Conservation (phyloP, 2,797 vertebrate genomes). For the Lutjanus argentimaculatus region DNA sequence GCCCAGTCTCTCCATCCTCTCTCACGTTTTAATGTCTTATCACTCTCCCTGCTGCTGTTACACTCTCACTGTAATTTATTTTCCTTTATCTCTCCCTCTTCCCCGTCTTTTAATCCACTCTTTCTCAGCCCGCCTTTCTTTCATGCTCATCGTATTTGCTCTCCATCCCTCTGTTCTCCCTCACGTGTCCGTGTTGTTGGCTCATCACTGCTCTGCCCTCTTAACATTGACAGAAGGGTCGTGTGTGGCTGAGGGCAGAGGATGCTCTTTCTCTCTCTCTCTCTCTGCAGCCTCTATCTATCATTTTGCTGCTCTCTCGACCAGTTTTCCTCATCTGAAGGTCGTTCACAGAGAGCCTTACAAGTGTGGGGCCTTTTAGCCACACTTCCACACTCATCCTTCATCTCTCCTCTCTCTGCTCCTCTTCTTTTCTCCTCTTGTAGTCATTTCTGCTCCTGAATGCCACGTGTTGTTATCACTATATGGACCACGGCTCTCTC, state of each 20-base stretch:
- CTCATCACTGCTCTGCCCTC: constrained; percentile 59
- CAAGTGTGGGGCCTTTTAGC: constrained; percentile 35
- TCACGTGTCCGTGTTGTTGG: constrained; percentile 70
- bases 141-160: constrained; percentile 26
- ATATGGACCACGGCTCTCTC: constrained; percentile 24
- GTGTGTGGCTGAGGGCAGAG: constrained; percentile 71
- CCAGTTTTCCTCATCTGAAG: constrained; percentile 54
- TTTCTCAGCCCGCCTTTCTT: constrained; percentile 12
- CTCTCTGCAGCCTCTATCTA: neutral
- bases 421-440: constrained; percentile 22
- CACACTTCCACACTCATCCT: constrained; percentile 16
- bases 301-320: constrained; percentile 32
- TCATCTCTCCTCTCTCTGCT: constrained; percentile 8
- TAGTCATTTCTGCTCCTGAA: constrained; percentile 23
- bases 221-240: constrained; percentile 69
- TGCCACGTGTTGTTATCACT: constrained; percentile 25
- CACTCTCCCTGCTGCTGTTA: constrained; percentile 27
- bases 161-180: constrained; percentile 23
- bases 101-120: constrained; percentile 41
- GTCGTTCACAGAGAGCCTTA: constrained; percentile 43
- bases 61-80: constrained; percentile 45
- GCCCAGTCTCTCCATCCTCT: constrained; percentile 15
- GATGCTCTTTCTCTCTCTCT: constrained; percentile 54
- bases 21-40: constrained; percentile 41
- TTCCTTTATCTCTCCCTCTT: constrained; percentile 27